Evolutionary conservation across 2,113 vertebrate genomes (phyloP).

Genomic region (Colius striatus): DNA sequence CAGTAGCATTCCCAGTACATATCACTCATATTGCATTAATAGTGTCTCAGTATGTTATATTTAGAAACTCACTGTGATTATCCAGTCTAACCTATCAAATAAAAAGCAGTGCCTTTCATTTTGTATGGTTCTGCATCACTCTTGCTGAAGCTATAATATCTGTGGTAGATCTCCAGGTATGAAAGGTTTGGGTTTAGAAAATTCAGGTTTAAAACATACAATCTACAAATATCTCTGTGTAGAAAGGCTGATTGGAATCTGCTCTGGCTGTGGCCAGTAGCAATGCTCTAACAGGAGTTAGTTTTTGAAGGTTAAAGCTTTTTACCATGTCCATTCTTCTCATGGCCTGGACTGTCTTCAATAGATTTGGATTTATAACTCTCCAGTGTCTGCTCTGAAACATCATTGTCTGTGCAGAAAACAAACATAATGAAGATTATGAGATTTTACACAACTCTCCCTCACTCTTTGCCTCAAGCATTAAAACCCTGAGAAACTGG

Average conservation of each 20-base stretch:
- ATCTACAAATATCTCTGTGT: neutral
- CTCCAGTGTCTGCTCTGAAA: conserved; percentile 83
- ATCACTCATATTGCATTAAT: neutral
- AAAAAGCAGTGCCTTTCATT: neutral
- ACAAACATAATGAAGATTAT: neutral
- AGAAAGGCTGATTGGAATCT: neutral
- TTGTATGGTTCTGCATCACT: neutral
- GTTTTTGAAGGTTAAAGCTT: neutral
- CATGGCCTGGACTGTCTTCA: conserved; percentile 79
- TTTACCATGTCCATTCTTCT: conserved; percentile 77
- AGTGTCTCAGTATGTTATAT: neutral
- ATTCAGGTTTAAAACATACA: neutral
- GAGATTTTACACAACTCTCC: neutral
- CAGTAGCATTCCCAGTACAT: neutral
- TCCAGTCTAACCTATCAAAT: neutral
- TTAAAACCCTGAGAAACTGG: neutral
- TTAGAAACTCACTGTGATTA: neutral
- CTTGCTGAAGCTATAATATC: neutral
- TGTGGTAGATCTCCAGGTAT: neutral
- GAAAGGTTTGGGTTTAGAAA: neutral
- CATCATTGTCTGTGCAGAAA: conserved; percentile 85
- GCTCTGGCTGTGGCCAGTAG: neutral
- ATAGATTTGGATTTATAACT: conserved; percentile 88
- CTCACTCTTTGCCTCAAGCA: neutral
- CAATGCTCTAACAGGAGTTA: neutral